A percentile compares a stretch with the other conserved stretches of the same genome.
Evolutionary conservation across 2,113 vertebrate genomes (phyloP).

Genomic region (Ploceus nigricollis): DNA sequence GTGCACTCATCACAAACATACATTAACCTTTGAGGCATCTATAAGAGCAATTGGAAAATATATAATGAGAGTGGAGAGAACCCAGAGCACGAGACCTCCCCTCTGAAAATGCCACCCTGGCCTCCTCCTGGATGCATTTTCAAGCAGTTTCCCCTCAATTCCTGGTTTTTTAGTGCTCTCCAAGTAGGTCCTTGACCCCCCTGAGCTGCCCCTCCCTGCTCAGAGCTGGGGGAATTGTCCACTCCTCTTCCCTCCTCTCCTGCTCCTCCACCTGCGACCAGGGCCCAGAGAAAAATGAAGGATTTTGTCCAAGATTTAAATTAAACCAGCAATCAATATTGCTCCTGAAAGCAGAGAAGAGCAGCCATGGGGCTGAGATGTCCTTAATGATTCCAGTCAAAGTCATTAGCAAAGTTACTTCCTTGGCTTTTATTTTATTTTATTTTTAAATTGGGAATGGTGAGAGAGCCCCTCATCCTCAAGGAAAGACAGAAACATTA

Average conservation of each 20-base stretch:
- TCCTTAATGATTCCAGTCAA: conserved; percentile 5
- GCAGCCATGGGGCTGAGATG: background rate
- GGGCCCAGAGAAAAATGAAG: background rate
- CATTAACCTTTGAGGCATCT: conserved; percentile 55
- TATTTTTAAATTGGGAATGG: background rate
- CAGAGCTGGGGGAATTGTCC: rapidly evolving
- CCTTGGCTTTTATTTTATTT: background rate
- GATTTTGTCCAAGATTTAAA: conserved; percentile 11
- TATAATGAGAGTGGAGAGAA: background rate
- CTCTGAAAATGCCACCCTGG: background rate
- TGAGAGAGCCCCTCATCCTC: background rate
- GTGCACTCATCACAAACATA: conserved; percentile 48
- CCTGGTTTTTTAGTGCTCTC: background rate
- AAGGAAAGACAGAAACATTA: background rate
- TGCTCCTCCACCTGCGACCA: background rate
- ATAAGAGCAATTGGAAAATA: conserved; percentile 21
- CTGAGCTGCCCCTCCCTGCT: background rate
- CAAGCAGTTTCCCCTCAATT: background rate
- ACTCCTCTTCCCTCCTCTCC: background rate
- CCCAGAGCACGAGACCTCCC: background rate
- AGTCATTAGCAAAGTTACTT: conserved; percentile 18
- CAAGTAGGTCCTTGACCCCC: background rate
- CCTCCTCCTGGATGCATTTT: background rate
- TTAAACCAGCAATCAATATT: conserved; percentile 19
- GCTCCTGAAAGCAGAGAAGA: background rate